Conservation (phyloP, 30 jellyfish, hydroid and myxozoan species). For the Hydra vulgaris region DNA sequence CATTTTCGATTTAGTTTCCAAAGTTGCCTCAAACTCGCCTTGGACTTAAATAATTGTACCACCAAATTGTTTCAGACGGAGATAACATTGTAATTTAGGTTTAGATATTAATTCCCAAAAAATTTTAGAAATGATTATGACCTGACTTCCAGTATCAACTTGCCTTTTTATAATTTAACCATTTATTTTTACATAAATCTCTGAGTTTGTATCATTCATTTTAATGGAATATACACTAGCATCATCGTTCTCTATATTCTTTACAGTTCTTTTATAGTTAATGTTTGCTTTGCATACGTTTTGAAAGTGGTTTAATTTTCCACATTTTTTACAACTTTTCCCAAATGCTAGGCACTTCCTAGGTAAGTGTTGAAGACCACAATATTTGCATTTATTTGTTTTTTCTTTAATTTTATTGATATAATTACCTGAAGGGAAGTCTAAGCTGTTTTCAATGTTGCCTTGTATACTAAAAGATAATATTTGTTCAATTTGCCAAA, state of each 20-base stretch:
- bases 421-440: neutral
- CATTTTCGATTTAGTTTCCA: neutral
- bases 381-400: neutral
- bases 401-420: neutral
- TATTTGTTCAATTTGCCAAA: neutral
- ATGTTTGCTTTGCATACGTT: neutral
- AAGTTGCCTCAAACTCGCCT: neutral
- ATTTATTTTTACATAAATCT: neutral
- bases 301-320: neutral
- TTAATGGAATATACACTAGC: neutral
- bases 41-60: neutral
- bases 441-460: neutral
- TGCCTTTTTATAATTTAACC: neutral
- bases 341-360: neutral
- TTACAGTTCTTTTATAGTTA: neutral
- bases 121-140: neutral
- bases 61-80: too few species aligned
- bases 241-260: neutral
- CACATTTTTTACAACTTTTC: neutral
- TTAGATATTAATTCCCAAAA: neutral
- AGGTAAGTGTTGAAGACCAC: neutral
- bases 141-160: neutral
- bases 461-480: neutral
- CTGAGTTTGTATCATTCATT: neutral
- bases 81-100: neutral